Base-by-base conservation (phyloP, 1,140 invertebrate genomes). In the Teleopsis dalmanni region DNA sequence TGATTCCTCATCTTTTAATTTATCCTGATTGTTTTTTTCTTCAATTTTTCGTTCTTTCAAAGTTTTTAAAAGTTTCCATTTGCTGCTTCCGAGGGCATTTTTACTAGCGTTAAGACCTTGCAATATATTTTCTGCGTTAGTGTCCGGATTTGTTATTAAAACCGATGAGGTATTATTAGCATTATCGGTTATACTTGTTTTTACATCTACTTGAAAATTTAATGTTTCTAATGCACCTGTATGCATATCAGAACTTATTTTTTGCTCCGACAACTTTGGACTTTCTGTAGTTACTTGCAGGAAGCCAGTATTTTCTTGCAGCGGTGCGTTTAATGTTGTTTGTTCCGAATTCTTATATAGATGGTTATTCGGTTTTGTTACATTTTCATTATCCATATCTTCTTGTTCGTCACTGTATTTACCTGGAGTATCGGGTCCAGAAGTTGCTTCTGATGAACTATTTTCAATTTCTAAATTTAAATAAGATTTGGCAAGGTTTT, bases 31-130 rank as follows among this genome's bases (percentile, higher is more conserved):
- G 53, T 74, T 79, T 69, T 85, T 88, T 56, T 91, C 87, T 71
- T 91, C 88, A 9, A 88, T 87, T 73, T 92, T 91, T 47, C 85
- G 76, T 62, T 92, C 89, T 65, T 92, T 92, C 23, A 92, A 62
- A 6, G 89, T 88, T 71, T 91, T 93, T 10, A 92, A 69, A 16
- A 92, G 72, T 66, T 91, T 91, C 90, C 90, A 93, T 71, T 90
- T 91, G 58, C 88, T 91, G 22, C 83, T 75, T 25, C 59, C 53
- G 34, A 62, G 46, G n/a, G 52, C 52, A 3, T 46, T 40, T n/a
- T 22, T 35, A 36, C 43, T 40, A 14, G 53, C 53, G 49, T 53
- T 58, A 38, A 44, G 25, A 13, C 11, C 44, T 27, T 57, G 55
- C 8, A 45, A 49, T 26, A n/a, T 22, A 33, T 52, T 48, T 9